Conservation (phyloP, 2,797 vertebrate genomes). For the Carduelis carduelis region DNA sequence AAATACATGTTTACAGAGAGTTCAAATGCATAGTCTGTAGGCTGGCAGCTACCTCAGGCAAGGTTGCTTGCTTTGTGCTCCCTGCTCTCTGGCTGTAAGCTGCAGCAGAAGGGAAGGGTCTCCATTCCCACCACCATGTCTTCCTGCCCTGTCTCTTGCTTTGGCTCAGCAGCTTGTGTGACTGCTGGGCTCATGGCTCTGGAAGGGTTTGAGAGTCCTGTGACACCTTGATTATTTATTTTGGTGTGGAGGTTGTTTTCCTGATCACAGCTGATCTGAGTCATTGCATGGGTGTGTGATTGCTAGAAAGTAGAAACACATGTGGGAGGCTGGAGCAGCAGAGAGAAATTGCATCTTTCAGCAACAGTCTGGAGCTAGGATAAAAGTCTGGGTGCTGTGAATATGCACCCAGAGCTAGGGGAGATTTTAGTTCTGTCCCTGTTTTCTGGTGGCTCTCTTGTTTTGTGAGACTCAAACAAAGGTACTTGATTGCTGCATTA, state of each 20-base stretch:
- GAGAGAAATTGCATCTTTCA: background rate
- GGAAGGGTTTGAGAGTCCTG: background rate
- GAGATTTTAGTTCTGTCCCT: background rate
- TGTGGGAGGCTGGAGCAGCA: background rate
- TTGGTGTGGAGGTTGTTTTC: background rate
- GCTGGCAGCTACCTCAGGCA: background rate
- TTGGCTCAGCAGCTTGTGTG: background rate
- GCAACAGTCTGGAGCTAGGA: background rate
- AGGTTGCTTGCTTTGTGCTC: background rate
- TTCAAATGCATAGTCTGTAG: fast-evolving
- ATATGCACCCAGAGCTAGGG: fast-evolving
- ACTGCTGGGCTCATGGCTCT: background rate
- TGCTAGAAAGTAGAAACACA: background rate
- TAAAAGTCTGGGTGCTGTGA: background rate
- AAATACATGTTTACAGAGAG: background rate
- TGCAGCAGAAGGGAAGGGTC: background rate
- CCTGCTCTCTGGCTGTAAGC: background rate
- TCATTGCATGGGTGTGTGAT: background rate
- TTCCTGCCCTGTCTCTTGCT: background rate
- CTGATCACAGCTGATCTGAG: background rate
- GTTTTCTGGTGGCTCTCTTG: background rate
- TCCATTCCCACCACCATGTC: fast-evolving
- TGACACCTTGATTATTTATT: background rate
- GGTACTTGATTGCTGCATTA: background rate
- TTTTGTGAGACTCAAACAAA: background rate